Percentiles rank a stretch among this genome's conserved stretches.
These are phyloP conservation scores for Drosophila subpulchrella DNA, from an alignment of 1,140 invertebrate species.

Conservation along the genomic window DNA sequence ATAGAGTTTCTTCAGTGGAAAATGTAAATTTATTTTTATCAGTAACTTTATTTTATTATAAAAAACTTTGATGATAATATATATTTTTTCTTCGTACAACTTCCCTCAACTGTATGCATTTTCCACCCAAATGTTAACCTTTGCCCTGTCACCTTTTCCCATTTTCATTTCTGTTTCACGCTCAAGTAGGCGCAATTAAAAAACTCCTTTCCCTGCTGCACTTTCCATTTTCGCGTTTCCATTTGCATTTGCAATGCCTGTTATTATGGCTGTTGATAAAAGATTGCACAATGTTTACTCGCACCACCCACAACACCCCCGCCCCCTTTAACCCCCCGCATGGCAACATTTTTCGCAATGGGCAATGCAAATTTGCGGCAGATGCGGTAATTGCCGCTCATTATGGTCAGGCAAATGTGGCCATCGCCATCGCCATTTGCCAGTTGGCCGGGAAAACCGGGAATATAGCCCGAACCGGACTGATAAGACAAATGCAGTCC, in stretches of 20 bases:
- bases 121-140: background rate
- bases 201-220: slow-evolving; percentile 10
- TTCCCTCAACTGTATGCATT: too few species aligned
- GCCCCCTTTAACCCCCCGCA: slow-evolving; percentile 2
- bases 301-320: slow-evolving; percentile 1
- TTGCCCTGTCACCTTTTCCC: slow-evolving; percentile 2
- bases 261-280: slow-evolving; percentile 77
- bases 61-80: too few species aligned
- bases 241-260: slow-evolving; percentile 55
- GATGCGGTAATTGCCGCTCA: slow-evolving; percentile 80
- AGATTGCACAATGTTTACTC: slow-evolving; percentile 75
- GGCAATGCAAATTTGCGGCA: slow-evolving; percentile 80
- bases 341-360: slow-evolving; percentile 75
- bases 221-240: slow-evolving; percentile 19
- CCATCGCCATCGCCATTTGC: slow-evolving; percentile 50
- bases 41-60: too few species aligned
- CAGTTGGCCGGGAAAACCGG: slow-evolving; percentile 15
- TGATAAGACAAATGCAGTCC: slow-evolving; percentile 78
- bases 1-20: too few species aligned
- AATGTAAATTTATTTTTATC: too few species aligned
- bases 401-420: slow-evolving; percentile 78
- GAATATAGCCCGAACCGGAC: slow-evolving; percentile 36
- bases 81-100: too few species aligned
- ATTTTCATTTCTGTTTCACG: slow-evolving; percentile 21
- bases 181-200: slow-evolving; percentile 59